Evolutionary conservation across 2,113 vertebrate species (phyloP), one percentile per base, ranked within the genome.

Genomic region (Nothobranchius furzeri): DNA sequence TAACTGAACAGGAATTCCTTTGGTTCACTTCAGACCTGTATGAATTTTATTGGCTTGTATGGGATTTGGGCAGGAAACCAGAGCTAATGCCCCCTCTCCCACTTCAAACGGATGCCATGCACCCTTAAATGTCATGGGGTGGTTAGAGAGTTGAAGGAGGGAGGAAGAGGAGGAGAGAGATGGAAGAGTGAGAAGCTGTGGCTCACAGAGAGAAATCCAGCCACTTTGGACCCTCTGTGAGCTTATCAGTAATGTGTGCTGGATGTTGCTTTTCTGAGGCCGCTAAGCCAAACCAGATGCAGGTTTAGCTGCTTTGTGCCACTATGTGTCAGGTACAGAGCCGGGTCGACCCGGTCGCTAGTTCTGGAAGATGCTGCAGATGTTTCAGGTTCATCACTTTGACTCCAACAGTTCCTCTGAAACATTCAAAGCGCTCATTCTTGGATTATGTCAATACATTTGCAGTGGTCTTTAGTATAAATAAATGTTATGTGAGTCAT

Each of bases 31-130:
- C 70, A 88, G 85, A 92, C 85, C 82, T 88, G 85, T 60, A 63
- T 69, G 79, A 64, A 76, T 87, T 89, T 93, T 92, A 91, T 90
- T 91, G 84, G 90, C 76, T 89, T 89, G 86, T 90, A 87, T 82
- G 86, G 88, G 90, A 91, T 92, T 90, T 91, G 85, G 85, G 84
- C 88, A 91, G 91, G 89, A 91, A 91, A 92, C 90, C 88, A 91
- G 84, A 90, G 88, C 87, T 92, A 92, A 93, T 93, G 88, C 88
- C 85, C 75, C 80, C 82, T 88, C 77, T 85, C 82, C 81, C 86
- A 91, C 91, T 91, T 92, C 91, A 92, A 92, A 92, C 76, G 72
- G 82, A 91, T 91, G 85, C 87, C 87, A 89, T 83, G 85, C 88
- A 87, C 89, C 89, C 89, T 88, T 86, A 91, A 91, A 92, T 91